Percentiles rank a stretch among this genome's conserved stretches.
phyloP scores from a whole-genome alignment of 2,888 invertebrate genomes.

The Mechanitis mazaeus region DNA sequence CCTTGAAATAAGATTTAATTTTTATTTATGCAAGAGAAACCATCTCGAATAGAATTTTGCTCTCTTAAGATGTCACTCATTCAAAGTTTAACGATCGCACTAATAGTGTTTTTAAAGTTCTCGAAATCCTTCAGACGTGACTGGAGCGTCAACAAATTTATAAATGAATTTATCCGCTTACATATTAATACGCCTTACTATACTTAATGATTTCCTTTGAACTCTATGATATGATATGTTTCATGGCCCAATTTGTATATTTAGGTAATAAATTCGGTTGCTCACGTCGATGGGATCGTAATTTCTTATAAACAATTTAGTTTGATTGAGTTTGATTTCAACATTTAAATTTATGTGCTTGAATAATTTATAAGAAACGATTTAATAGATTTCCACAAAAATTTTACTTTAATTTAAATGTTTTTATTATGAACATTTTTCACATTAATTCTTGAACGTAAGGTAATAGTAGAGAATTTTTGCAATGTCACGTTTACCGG shows the following conservation, averaged over 20 bases:
- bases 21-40: background rate
- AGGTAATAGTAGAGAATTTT: constrained; percentile 15
- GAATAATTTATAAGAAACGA: background rate
- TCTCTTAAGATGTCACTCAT: constrained; percentile 71
- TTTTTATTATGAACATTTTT: background rate
- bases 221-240: constrained; percentile 49
- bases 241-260: constrained; percentile 45
- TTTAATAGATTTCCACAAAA: background rate
- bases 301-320: background rate
- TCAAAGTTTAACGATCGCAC: constrained; percentile 73
- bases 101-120: constrained; percentile 73
- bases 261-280: constrained; percentile 33
- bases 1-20: constrained; percentile 32
- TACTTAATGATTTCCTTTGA: constrained; percentile 57
- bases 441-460: constrained; percentile 1
- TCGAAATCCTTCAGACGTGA: constrained; percentile 73
- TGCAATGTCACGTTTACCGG: constrained; percentile 13
- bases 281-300: constrained; percentile 10
- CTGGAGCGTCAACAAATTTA: constrained; percentile 70
- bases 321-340: background rate
- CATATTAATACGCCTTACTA: constrained; percentile 44
- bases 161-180: constrained; percentile 64
- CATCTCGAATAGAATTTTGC: constrained; percentile 34
- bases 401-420: constrained; percentile 2
- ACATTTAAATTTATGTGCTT: too few species aligned